Percentiles rank a stretch among this genome's conserved stretches.
phyloP scores from a whole-genome alignment of 2,797 vertebrate species.

The Spea hammondii region DNA sequence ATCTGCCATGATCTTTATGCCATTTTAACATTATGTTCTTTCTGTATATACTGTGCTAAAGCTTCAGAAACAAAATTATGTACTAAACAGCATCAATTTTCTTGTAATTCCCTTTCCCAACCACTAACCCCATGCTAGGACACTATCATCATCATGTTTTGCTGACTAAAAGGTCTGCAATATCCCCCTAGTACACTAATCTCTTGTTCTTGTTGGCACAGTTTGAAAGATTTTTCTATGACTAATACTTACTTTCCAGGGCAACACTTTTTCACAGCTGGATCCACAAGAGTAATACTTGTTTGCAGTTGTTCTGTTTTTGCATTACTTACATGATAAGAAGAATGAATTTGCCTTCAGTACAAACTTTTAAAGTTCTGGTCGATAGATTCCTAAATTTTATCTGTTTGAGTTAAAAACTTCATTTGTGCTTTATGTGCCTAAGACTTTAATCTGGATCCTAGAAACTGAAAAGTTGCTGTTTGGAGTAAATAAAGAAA shows the following conservation, averaged over 20 bases:
- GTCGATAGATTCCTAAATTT: constrained; percentile 13
- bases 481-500: neutral
- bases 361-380: constrained; percentile 11
- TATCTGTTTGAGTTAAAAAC: constrained; percentile 7
- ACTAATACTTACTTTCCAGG: constrained; percentile 28
- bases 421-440: neutral
- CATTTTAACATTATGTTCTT: neutral
- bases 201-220: constrained; percentile 36
- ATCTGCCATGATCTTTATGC: neutral
- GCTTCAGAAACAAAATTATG: neutral
- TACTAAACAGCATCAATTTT: constrained; percentile 5
- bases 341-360: constrained; percentile 15
- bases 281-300: constrained; percentile 24
- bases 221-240: constrained; percentile 27
- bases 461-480: neutral
- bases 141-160: constrained; percentile 37
- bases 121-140: constrained; percentile 22
- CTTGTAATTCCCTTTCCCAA: constrained; percentile 8
- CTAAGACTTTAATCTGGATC: neutral
- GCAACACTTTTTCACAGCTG: constrained; percentile 36
- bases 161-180: constrained; percentile 21
- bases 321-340: constrained; percentile 37
- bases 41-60: neutral
- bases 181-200: constrained; percentile 23
- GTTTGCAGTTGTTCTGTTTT: constrained; percentile 18